These are phyloP conservation scores for Latrodectus elegans DNA, from an alignment of 2,888 invertebrate species.

Conservation along the genomic window DNA sequence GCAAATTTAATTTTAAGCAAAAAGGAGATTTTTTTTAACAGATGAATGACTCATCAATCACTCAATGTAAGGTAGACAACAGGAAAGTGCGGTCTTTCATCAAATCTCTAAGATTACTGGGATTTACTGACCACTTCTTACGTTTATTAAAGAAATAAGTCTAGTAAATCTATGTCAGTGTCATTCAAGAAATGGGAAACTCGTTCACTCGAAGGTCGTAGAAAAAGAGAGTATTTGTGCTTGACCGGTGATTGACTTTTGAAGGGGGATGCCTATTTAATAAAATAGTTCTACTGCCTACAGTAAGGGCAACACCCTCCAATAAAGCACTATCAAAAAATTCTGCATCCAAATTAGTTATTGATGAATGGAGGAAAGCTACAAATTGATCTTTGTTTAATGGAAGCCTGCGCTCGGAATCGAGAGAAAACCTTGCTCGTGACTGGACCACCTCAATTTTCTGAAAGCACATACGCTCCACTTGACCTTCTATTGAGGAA, in stretches of 20 bases:
- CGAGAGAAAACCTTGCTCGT: not conserved
- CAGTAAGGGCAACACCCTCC: slow-evolving; percentile 35
- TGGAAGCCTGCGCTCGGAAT: not conserved
- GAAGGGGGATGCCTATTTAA: slow-evolving; percentile 17
- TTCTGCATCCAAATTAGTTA: not conserved
- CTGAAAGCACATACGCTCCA: not conserved
- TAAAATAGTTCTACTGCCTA: slow-evolving; percentile 33
- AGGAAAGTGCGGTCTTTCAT: too few relatives aligned
- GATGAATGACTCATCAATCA: too few relatives aligned
- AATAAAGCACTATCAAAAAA: slow-evolving; percentile 4
- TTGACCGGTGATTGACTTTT: slow-evolving; percentile 60
- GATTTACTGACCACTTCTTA: slow-evolving; percentile 37
- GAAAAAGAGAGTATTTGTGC: slow-evolving; percentile 57
- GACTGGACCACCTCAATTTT: not conserved
- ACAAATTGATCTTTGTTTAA: not conserved
- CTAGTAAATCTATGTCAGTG: slow-evolving; percentile 39
- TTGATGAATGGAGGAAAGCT: not conserved
- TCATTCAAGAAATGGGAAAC: slow-evolving; percentile 36
- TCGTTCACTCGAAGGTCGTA: slow-evolving; percentile 48
- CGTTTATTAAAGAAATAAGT: slow-evolving; percentile 9
- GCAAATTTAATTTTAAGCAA: too few relatives aligned
- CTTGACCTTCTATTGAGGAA: not conserved
- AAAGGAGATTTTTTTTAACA: too few relatives aligned
- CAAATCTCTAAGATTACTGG: too few relatives aligned
- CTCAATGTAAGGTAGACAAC: too few relatives aligned